Conservation (phyloP, 1,140 invertebrate genomes). For the Diuraphis noxia region DNA sequence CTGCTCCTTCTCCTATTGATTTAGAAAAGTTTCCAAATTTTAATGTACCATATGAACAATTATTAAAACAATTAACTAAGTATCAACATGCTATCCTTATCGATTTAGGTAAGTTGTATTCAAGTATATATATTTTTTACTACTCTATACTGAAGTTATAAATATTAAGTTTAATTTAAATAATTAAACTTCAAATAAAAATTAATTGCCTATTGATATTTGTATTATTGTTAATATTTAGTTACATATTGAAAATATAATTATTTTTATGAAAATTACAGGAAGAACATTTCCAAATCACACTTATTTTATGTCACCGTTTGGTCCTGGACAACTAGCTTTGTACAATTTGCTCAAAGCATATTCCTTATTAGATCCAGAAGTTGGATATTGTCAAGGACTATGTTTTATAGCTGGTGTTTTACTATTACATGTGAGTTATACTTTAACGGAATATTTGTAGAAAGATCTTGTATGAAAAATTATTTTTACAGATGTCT, state of each 20-base stretch:
- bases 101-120: constrained; percentile 70
- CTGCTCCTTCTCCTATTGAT: constrained; percentile 70
- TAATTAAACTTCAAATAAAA: not conserved
- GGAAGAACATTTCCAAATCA: constrained; percentile 94
- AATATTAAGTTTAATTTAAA: not conserved
- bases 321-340: constrained; percentile 88
- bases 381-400: constrained; percentile 95
- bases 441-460: not conserved
- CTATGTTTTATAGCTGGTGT: constrained; percentile 93
- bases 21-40: constrained; percentile 72
- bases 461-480: not conserved
- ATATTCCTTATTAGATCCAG: constrained; percentile 89
- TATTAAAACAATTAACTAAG: constrained; percentile 85
- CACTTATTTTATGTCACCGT: constrained; percentile 82
- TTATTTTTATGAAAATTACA: constrained; percentile 59
- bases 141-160: not conserved
- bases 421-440: constrained; percentile 85
- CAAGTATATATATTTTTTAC: not conserved
- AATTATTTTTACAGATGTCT: constrained; percentile 71
- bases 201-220: not conserved
- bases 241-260: constrained; percentile 13
- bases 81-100: constrained; percentile 94
- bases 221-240: not conserved
- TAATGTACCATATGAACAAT: constrained; percentile 76
- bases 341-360: constrained; percentile 95